Conservation (phyloP, 2,113 vertebrate species). For the Engystomops pustulosus region DNA sequence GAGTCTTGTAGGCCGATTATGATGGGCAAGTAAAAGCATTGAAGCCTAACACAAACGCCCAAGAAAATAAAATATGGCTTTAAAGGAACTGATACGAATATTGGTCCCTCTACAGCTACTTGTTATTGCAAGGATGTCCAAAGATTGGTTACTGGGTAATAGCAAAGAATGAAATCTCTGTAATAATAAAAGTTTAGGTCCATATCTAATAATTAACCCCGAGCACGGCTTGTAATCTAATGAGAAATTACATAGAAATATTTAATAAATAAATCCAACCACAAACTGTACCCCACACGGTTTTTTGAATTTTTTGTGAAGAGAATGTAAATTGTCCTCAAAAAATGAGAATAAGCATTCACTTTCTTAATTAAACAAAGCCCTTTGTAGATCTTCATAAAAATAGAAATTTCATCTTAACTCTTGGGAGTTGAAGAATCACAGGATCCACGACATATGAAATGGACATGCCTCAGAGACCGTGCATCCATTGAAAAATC, state of each 20-base stretch:
- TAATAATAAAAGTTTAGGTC: background rate
- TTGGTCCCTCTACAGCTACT: conserved; percentile 5
- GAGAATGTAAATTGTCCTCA: background rate
- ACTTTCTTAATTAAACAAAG: conserved; percentile 25
- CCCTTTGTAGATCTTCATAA: conserved; percentile 43
- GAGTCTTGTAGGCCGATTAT: too few species aligned
- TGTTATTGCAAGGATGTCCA: background rate
- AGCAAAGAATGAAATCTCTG: background rate
- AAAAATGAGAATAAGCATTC: background rate
- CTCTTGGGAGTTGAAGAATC: conserved; percentile 9
- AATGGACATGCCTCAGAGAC: conserved; percentile 17
- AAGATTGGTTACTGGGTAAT: background rate
- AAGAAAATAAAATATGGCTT: conserved; percentile 4
- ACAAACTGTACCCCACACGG: background rate
- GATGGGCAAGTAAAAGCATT: too few species aligned
- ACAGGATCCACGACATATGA: conserved; percentile 36
- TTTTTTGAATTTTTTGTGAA: conserved; percentile 17
- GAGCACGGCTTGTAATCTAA: background rate
- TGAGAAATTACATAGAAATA: background rate
- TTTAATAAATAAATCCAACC: conserved; percentile 45
- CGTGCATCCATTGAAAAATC: conserved; percentile 28
- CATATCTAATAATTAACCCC: background rate
- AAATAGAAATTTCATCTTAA: conserved; percentile 39
- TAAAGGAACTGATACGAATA: background rate
- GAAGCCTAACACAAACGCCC: too few species aligned